Evolutionary conservation across 2,797 vertebrate species (phyloP).

Genomic region (Scomberomorus guttatus): DNA sequence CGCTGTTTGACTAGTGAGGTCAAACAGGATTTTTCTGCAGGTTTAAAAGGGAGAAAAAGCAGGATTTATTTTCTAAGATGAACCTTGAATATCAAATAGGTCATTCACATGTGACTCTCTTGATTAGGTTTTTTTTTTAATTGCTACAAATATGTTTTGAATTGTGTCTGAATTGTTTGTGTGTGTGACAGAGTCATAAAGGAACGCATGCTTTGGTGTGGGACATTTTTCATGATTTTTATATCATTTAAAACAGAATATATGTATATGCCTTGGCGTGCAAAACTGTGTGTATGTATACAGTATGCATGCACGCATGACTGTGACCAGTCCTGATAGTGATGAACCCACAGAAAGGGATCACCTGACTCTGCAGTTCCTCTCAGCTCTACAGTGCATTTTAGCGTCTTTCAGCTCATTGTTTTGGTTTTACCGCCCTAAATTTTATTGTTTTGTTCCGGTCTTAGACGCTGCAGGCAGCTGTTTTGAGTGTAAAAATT

Average conservation of each 20-base stretch:
- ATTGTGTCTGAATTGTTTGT: not conserved
- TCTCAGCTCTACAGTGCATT: no score
- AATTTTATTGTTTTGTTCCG: no score
- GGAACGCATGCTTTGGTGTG: not conserved
- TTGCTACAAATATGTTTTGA: not conserved
- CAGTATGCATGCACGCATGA: not conserved
- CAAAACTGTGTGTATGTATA: not conserved
- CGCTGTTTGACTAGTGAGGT: constrained; percentile 10
- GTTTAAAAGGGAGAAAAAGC: not conserved
- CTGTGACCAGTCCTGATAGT: no score
- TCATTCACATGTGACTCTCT: not conserved
- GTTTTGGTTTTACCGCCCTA: no score
- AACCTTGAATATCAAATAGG: constrained; percentile 13
- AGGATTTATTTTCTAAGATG: not conserved
- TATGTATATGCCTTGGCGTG: not conserved
- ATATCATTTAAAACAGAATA: not conserved
- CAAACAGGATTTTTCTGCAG: constrained; percentile 18
- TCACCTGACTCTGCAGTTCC: no score
- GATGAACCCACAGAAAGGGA: no score
- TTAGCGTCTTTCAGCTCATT: no score
- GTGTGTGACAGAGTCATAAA: constrained; percentile 1
- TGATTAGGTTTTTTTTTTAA: not conserved
- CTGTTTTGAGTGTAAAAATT: no score
- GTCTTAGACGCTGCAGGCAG: no score
- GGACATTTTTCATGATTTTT: not conserved